phyloP scores from a whole-genome alignment of 2,113 vertebrate species.

The Protobothrops mucrosquamatus region DNA sequence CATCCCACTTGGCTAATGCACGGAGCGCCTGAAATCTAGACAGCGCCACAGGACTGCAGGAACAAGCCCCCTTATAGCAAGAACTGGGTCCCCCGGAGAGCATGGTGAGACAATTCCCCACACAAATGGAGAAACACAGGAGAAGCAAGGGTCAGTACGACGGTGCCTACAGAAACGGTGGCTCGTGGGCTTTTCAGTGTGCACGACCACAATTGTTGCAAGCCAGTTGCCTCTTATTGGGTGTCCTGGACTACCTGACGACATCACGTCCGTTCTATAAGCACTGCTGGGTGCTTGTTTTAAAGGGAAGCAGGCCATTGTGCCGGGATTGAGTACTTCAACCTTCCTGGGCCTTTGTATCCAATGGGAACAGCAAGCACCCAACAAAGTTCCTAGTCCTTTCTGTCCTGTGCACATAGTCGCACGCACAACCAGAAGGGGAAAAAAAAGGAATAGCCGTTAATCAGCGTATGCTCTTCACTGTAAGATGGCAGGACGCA shows the following conservation, averaged over 20 bases:
- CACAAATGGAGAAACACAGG: background rate
- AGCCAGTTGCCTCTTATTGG: background rate
- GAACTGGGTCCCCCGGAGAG: background rate
- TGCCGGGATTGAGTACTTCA: fast-evolving
- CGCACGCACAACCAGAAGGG: fast-evolving
- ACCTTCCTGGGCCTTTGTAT: background rate
- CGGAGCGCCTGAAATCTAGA: background rate
- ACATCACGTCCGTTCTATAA: background rate
- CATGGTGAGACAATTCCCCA: background rate
- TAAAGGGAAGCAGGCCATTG: background rate
- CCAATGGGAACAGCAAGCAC: background rate
- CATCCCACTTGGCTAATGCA: background rate
- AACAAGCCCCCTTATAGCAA: fast-evolving
- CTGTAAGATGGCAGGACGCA: background rate
- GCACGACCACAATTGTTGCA: background rate
- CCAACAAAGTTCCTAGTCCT: background rate
- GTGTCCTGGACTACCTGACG: too few species aligned
- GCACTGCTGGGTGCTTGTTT: background rate
- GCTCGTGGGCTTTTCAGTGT: background rate
- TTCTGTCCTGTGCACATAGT: background rate
- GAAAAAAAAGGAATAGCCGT: background rate
- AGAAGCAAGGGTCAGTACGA: background rate
- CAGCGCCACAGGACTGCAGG: fast-evolving
- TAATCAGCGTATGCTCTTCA: constrained; percentile 17
- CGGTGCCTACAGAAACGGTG: background rate